Evolutionary conservation across 2,888 invertebrate genomes (phyloP), one percentile per base, ranked within the genome.

Genomic region (Cosmia pyralina): DNA sequence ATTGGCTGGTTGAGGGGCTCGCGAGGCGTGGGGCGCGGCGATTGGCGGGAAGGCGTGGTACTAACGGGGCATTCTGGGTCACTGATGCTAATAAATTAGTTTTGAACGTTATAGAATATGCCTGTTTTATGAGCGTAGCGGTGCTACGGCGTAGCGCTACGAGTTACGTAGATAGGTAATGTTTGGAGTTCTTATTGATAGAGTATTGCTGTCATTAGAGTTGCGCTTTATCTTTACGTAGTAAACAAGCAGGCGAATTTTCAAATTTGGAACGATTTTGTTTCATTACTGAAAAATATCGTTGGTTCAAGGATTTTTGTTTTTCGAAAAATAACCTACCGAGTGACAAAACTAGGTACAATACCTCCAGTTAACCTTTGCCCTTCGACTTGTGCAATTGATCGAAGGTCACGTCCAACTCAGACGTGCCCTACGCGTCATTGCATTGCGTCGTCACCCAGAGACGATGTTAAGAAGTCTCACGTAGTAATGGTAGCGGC

Each of bases 1-100:
- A 96, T 97, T 97, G 96, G 96, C 88, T 92, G 94, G 89, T 90
- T 87, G 92, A 86, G 88, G 90, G 90, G 91, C 79, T 83, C 78
- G 84, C 91, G 89, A 93, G 95, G 95, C 95, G 95, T 93, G 93
- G 91, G 91, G 90, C 91, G 90, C 87, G 89, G 89, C 90, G 89
- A 88, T 90, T 89, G 91, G 89, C 88, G 89, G 88, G 89, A 93
- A 92, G 96, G 96, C 96, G 96, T 95, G 95, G 92, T 91, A 85
- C 80, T 84, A 83, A 85, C 82, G 73, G 84, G 65, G 78, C 87
- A 86, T 89, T 89, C 90, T 89, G 89, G 89, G 90, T 88, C 92
- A 91, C 89, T 89, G 91, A 92, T 90, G 89, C 87, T 92, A 90
- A 92, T 92, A 93, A 93, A 92, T 93, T 92, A 91, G 90, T 91